A percentile compares a stretch with the other conserved stretches of the same genome.
Conservation (phyloP, 2,797 vertebrate genomes). For the Phataginus tricuspis region DNA sequence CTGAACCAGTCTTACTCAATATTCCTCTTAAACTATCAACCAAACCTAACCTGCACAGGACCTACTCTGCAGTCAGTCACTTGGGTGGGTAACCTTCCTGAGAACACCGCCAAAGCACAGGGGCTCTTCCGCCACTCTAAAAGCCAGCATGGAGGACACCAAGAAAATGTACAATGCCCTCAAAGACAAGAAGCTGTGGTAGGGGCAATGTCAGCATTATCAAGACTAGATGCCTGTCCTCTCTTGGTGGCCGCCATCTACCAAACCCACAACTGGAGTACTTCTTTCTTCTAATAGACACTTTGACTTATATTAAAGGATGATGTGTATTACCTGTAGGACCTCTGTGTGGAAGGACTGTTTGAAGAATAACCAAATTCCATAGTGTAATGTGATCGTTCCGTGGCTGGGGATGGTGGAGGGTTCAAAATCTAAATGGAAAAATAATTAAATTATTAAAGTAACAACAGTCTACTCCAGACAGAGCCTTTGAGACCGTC, state of each 20-base stretch:
- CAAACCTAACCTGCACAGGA: not conserved
- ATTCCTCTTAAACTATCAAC: not conserved
- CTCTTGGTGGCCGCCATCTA: not conserved
- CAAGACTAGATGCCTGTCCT: not conserved
- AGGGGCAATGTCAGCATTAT: not conserved
- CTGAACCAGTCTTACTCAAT: not conserved
- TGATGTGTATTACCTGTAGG: slow-evolving; percentile 92
- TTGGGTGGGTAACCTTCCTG: not conserved
- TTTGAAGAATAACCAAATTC: slow-evolving; percentile 98
- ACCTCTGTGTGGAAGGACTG: slow-evolving; percentile 97
- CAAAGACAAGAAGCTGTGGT: not conserved
- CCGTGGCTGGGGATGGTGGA: slow-evolving; percentile 96
- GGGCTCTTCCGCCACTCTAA: not conserved
- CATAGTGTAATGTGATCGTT: slow-evolving; percentile 97
- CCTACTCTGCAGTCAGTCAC: not conserved
- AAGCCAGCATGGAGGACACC: not conserved
- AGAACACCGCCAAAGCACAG: not conserved
- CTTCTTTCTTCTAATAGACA: not conserved
- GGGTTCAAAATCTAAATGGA: slow-evolving; percentile 95
- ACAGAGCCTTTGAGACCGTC: not conserved
- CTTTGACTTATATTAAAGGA: not conserved
- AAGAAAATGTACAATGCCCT: not conserved
- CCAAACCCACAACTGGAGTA: not conserved
- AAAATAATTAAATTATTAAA: slow-evolving; percentile 56
- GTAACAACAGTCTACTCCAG: not conserved